Percentiles rank a stretch among this genome's conserved stretches.
Evolutionary conservation across 2,797 vertebrate genomes (phyloP).

Genomic region (Artibeus lituratus): DNA sequence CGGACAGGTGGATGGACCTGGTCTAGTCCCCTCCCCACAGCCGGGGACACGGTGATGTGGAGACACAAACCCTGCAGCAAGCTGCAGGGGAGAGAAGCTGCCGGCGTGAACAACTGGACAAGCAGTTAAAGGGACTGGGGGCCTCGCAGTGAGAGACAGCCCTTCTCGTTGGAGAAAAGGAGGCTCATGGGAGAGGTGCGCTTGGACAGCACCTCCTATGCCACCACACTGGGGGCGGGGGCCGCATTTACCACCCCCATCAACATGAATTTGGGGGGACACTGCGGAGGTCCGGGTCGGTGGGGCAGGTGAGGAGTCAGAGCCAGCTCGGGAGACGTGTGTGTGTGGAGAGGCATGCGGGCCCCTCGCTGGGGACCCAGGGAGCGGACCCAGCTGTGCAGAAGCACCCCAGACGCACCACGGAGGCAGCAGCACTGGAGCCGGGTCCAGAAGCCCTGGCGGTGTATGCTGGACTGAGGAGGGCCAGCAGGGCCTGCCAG

Average conservation of each 20-base stretch:
- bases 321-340: fast-evolving
- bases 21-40: no score
- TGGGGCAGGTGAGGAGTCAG: neutral
- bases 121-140: neutral
- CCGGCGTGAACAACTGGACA: neutral
- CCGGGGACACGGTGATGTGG: neutral
- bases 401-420: neutral
- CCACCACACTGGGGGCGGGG: fast-evolving
- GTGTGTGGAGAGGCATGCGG: fast-evolving
- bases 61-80: neutral
- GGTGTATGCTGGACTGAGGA: fast-evolving
- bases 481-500: neutral
- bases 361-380: fast-evolving
- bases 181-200: neutral
- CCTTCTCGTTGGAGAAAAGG: neutral
- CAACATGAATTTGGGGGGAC: fast-evolving
- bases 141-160: neutral
- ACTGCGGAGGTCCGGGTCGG: fast-evolving
- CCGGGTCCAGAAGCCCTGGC: neutral
- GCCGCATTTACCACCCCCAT: no score
- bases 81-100: neutral
- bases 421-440: neutral
- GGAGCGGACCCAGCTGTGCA: neutral
- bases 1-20: no score
- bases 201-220: neutral